Conservation (phyloP, 2,888 invertebrate genomes). For the Trichopoda pennipes region DNA sequence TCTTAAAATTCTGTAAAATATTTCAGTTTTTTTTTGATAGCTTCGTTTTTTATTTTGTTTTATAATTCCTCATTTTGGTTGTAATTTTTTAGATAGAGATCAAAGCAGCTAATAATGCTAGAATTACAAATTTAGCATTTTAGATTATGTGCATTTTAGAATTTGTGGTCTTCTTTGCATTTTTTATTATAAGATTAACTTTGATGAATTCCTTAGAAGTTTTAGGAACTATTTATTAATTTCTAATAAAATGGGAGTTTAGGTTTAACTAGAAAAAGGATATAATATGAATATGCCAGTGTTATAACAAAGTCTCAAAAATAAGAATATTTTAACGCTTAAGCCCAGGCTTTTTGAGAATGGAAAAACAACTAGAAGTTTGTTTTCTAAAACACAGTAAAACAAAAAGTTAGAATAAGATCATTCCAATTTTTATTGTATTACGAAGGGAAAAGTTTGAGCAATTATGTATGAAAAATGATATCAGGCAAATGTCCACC, state of each 20-base stretch:
- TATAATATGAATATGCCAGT: too few relatives aligned
- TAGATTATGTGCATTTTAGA: constrained; percentile 7
- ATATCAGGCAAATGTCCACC: too few relatives aligned
- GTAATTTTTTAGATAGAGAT: constrained; percentile 55
- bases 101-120: constrained; percentile 42
- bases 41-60: neutral
- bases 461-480: too few relatives aligned
- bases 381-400: too few relatives aligned
- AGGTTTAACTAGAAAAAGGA: neutral
- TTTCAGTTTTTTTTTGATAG: constrained; percentile 19
- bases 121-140: constrained; percentile 53
- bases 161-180: constrained; percentile 9
- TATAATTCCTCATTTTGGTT: constrained; percentile 28
- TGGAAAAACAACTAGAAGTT: too few relatives aligned
- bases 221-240: constrained; percentile 5
- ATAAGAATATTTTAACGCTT: too few relatives aligned
- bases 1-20: constrained; percentile 40
- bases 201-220: constrained; percentile 49
- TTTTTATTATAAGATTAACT: constrained; percentile 27
- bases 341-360: too few relatives aligned
- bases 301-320: too few relatives aligned
- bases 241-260: constrained; percentile 7
- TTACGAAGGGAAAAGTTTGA: too few relatives aligned
- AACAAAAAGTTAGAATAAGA: too few relatives aligned
- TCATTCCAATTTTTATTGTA: too few relatives aligned